These are phyloP conservation scores for Sebastes itinus DNA, from an alignment of 2,797 vertebrate genomes.

Conservation along the genomic window DNA sequence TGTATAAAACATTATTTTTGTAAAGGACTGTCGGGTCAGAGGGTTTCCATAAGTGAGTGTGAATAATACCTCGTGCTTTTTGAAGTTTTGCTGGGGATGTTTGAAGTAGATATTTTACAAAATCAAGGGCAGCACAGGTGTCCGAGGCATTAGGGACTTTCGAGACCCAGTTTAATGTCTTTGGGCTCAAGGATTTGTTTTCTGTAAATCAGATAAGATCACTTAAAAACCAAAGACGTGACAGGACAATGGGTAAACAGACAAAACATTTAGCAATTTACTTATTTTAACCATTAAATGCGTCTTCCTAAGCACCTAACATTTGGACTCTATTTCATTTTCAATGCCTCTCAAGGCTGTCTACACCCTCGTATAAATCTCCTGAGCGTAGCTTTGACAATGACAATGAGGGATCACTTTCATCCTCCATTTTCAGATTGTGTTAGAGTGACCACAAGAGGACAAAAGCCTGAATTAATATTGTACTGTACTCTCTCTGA, in stretches of 20 bases:
- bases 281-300: not conserved
- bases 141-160: not conserved
- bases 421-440: conserved; percentile 57
- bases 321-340: not conserved
- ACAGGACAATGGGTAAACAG: no score
- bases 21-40: conserved; percentile 26
- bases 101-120: not conserved
- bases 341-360: not conserved
- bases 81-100: not conserved
- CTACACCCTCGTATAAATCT: not conserved
- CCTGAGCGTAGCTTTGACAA: not conserved
- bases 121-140: not conserved
- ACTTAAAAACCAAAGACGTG: not conserved
- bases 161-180: not conserved
- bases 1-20: conserved; percentile 50
- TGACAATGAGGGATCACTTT: conserved; percentile 37
- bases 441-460: conserved; percentile 81
- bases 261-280: not conserved
- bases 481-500: not conserved
- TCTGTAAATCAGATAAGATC: not conserved
- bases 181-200: not conserved
- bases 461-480: conserved; percentile 71
- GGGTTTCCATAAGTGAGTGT: conserved; percentile 20
- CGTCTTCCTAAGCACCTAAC: not conserved
- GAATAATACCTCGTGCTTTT: conserved; percentile 21